phyloP scores from a whole-genome alignment of 2,888 invertebrate genomes.

The Gnatocerus cornutus region DNA sequence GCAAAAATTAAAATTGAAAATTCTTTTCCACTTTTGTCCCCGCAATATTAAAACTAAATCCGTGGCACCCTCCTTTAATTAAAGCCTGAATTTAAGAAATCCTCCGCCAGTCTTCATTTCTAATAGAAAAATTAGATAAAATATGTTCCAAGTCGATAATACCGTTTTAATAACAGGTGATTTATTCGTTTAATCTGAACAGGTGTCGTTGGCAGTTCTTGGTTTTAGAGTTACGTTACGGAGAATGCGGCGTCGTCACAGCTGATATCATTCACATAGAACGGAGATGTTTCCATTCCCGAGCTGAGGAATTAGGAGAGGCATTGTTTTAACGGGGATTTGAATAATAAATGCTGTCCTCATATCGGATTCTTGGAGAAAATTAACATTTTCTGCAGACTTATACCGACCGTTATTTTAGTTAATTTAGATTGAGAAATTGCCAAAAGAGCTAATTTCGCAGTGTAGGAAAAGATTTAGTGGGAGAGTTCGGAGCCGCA shows the following conservation, averaged over 20 bases:
- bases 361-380: slow-evolving; percentile 29
- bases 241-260: slow-evolving; percentile 48
- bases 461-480: neutral
- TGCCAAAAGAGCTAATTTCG: slow-evolving; percentile 9
- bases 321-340: slow-evolving; percentile 46
- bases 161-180: slow-evolving; percentile 65
- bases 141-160: slow-evolving; percentile 57
- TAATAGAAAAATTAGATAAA: slow-evolving; percentile 55
- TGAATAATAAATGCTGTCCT: slow-evolving; percentile 44
- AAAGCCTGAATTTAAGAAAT: neutral
- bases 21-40: no score
- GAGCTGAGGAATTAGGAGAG: slow-evolving; percentile 26
- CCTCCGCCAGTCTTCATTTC: slow-evolving; percentile 10
- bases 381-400: slow-evolving; percentile 41
- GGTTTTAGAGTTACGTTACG: slow-evolving; percentile 51
- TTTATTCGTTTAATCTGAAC: slow-evolving; percentile 63
- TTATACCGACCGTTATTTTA: slow-evolving; percentile 12
- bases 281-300: slow-evolving; percentile 48
- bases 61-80: slow-evolving; percentile 13
- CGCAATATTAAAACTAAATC: no score
- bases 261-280: slow-evolving; percentile 51
- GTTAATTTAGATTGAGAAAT: slow-evolving; percentile 18
- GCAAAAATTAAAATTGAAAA: no score
- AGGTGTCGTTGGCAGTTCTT: slow-evolving; percentile 62
- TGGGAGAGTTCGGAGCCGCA: no score